Evolutionary conservation across 1,140 invertebrate species (phyloP).

Genomic region (Monochamus saltuarius): DNA sequence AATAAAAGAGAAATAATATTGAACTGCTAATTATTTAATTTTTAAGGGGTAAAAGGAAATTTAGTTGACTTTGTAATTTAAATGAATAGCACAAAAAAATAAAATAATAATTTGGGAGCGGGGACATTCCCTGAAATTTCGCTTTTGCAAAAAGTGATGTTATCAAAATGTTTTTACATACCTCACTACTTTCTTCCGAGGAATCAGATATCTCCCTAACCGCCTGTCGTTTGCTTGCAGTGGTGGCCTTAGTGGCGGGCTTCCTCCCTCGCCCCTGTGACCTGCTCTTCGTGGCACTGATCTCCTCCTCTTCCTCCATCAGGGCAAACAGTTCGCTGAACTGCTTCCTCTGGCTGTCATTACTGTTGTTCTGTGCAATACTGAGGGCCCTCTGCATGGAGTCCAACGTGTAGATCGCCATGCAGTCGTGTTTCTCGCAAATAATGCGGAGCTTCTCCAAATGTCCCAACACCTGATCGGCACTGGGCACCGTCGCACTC

Average conservation of each 20-base stretch:
- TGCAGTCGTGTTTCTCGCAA: conserved; percentile 61
- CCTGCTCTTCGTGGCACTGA: conserved; percentile 54
- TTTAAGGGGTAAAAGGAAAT: too few species aligned
- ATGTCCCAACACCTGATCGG: conserved; percentile 86
- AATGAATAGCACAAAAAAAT: too few species aligned
- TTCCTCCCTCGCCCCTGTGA: conserved; percentile 61
- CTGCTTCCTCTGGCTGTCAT: conserved; percentile 81
- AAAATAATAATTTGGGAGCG: too few species aligned
- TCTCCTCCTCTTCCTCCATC: conserved; percentile 82
- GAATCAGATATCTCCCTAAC: conserved; percentile 62
- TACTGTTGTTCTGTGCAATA: conserved; percentile 73
- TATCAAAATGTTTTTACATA: conserved; percentile 48
- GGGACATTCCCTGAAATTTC: too few species aligned
- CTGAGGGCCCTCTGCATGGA: conserved; percentile 87
- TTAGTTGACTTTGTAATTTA: too few species aligned
- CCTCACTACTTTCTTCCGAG: conserved; percentile 79
- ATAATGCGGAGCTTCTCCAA: conserved; percentile 85
- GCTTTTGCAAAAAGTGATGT: too few species aligned
- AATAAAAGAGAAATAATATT: too few species aligned
- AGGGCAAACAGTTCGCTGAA: conserved; percentile 89
- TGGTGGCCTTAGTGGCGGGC: conserved; percentile 43
- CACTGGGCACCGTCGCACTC: conserved; percentile 58
- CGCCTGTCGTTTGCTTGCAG: conserved; percentile 55
- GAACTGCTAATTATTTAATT: too few species aligned
- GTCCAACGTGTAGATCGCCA: conserved; percentile 75